Conservation (phyloP, 2,888 invertebrate genomes). For the Magallana nippona region DNA sequence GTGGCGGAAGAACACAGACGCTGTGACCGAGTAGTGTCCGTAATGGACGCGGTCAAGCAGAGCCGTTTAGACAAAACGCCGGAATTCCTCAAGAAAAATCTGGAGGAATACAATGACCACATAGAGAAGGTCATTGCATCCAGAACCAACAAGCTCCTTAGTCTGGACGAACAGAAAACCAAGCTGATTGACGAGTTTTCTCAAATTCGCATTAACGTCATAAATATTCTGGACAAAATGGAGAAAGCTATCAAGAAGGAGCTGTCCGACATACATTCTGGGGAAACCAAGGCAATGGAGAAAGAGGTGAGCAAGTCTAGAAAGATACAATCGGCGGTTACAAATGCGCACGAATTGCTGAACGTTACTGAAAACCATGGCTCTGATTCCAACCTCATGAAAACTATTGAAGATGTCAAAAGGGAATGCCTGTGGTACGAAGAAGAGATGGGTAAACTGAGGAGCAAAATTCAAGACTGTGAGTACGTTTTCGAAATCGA, state of each 20-base stretch:
- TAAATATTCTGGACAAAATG: constrained; percentile 61
- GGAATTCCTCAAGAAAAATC: constrained; percentile 51
- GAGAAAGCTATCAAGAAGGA: constrained; percentile 59
- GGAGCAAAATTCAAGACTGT: constrained; percentile 55
- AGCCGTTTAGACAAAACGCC: constrained; percentile 53
- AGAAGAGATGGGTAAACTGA: constrained; percentile 56
- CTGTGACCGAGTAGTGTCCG: constrained; percentile 57
- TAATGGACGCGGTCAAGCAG: constrained; percentile 57
- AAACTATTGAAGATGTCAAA: constrained; percentile 56
- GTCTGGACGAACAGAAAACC: constrained; percentile 56
- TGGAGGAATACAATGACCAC: constrained; percentile 57
- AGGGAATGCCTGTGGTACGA: constrained; percentile 63
- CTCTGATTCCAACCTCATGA: constrained; percentile 57
- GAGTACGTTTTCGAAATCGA: constrained; percentile 60
- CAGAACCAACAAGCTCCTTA: constrained; percentile 54
- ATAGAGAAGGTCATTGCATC: constrained; percentile 55
- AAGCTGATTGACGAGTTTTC: constrained; percentile 61
- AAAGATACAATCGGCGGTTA: constrained; percentile 58
- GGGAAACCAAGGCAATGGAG: constrained; percentile 58
- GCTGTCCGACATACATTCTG: constrained; percentile 59
- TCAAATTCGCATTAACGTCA: constrained; percentile 56
- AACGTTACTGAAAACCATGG: constrained; percentile 58
- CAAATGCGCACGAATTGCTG: constrained; percentile 56
- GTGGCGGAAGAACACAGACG: constrained; percentile 58
- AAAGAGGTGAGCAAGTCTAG: constrained; percentile 56